Conservation (phyloP, 2,113 vertebrate species). For the Seriola dumerili region DNA sequence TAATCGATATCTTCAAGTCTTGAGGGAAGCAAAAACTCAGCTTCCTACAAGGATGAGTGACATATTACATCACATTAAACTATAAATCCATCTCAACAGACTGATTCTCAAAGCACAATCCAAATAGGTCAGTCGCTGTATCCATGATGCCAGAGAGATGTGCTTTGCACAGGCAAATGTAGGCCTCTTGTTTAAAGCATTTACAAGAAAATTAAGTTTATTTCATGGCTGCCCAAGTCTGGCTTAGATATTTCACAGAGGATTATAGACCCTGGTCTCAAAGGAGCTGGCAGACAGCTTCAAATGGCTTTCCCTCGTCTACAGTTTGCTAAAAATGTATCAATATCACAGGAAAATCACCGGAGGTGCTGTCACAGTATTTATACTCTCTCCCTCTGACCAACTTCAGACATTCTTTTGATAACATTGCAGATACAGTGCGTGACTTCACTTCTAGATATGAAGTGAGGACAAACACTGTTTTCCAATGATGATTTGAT, state of each 20-base stretch:
- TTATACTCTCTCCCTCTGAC: conserved; percentile 44
- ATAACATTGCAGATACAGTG: conserved; percentile 62
- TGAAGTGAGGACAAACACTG: background rate
- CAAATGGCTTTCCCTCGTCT: conserved; percentile 21
- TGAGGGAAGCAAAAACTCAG: background rate
- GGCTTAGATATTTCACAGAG: conserved; percentile 49
- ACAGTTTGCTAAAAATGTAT: conserved; percentile 43
- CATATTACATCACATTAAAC: conserved; percentile 1
- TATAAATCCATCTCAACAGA: conserved; percentile 18
- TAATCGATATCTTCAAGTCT: background rate
- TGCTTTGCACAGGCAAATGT: conserved; percentile 12
- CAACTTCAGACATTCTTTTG: conserved; percentile 31
- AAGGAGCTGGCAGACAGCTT: conserved; percentile 44
- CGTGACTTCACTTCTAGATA: conserved; percentile 3
- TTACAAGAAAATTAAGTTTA: conserved; percentile 44
- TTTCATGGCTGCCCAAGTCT: conserved; percentile 42
- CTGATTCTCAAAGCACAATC: conserved; percentile 21
- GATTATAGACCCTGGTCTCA: conserved; percentile 42
- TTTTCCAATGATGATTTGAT: background rate
- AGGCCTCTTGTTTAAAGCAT: conserved; percentile 41
- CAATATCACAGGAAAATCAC: conserved; percentile 42
- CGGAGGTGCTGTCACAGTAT: conserved; percentile 32
- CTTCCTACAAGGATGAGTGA: conserved; percentile 9
- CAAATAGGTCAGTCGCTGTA: conserved; percentile 33
- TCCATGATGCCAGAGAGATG: conserved; percentile 7